A percentile compares a stretch with the other conserved stretches of the same genome.
These are phyloP conservation scores for Diachrysia chrysitis DNA, from an alignment of 2,888 invertebrate genomes.

Conservation along the genomic window DNA sequence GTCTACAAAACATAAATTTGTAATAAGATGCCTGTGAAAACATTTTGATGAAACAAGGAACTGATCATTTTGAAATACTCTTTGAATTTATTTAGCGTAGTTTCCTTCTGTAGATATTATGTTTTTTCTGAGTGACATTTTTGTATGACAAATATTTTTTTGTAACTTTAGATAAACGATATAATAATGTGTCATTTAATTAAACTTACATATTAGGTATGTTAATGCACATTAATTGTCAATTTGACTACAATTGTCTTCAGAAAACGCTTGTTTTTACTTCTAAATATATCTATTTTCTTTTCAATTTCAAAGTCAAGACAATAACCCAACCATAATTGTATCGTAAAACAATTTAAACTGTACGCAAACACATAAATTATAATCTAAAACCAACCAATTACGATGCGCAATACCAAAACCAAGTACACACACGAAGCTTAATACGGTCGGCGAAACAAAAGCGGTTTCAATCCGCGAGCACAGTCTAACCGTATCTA, in stretches of 20 bases:
- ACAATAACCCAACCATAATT: background rate
- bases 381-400: slow-evolving; percentile 9
- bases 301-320: background rate
- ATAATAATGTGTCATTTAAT: too few species aligned
- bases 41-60: background rate
- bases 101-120: too few species aligned
- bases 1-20: background rate
- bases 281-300: too few species aligned
- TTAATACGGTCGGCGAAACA: slow-evolving; percentile 63
- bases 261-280: too few species aligned
- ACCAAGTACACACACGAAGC: slow-evolving; percentile 23
- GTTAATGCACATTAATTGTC: too few species aligned
- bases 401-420: slow-evolving; percentile 23
- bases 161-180: too few species aligned
- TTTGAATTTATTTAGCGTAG: too few species aligned
- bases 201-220: too few species aligned
- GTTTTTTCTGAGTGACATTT: too few species aligned
- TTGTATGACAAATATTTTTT: too few species aligned
- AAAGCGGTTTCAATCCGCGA: slow-evolving; percentile 61
- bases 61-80: too few species aligned
- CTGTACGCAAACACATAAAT: slow-evolving; percentile 11
- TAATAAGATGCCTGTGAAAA: background rate
- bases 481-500: slow-evolving; percentile 72
- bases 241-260: too few species aligned
- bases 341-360: slow-evolving; percentile 11